Evolutionary conservation across 2,797 vertebrate species (phyloP).

Genomic region (Aratinga solstitialis): DNA sequence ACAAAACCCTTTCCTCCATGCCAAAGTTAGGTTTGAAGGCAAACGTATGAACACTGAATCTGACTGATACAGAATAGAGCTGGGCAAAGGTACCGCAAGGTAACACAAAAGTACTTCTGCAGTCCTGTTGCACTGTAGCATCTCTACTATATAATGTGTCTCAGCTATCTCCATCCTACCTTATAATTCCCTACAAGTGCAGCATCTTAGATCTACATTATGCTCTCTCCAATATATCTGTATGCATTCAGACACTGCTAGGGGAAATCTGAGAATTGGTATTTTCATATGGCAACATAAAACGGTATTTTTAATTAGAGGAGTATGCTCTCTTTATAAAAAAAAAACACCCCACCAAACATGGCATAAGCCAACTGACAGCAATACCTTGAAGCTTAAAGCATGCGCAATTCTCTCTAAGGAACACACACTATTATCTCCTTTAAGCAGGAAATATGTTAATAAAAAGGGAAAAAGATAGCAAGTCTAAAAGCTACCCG

Average conservation of each 20-base stretch:
- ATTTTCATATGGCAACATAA: background rate
- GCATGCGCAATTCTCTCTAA: background rate
- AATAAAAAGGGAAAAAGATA: background rate
- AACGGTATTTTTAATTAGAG: background rate
- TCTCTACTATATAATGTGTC: background rate
- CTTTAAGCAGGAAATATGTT: background rate
- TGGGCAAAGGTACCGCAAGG: background rate
- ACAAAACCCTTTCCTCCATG: background rate
- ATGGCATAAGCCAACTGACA: background rate
- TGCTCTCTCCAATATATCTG: background rate
- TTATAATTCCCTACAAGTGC: background rate
- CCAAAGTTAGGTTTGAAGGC: background rate
- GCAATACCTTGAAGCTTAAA: background rate
- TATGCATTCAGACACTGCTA: background rate
- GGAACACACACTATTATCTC: background rate
- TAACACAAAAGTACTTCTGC: background rate
- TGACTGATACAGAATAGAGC: fast-evolving
- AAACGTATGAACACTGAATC: background rate
- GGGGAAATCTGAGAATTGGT: background rate
- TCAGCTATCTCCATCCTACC: background rate
- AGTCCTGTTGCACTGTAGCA: background rate
- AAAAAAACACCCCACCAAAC: background rate
- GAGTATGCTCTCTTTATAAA: background rate
- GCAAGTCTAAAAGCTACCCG: background rate
- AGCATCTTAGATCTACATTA: background rate